phyloP scores from a whole-genome alignment of 2,113 vertebrate species.

The Parus major region DNA sequence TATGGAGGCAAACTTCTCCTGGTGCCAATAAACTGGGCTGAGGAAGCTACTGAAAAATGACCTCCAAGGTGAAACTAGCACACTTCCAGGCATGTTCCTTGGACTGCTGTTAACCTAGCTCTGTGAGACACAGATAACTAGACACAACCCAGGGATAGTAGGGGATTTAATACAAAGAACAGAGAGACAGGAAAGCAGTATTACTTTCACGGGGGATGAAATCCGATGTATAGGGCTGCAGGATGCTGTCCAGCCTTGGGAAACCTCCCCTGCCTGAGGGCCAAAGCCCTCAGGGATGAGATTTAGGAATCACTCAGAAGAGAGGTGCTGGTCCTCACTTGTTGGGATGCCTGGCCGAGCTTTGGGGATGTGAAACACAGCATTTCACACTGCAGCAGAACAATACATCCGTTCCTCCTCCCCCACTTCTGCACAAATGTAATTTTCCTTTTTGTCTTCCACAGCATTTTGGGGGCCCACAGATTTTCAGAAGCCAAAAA shows the following conservation, averaged over 20 bases:
- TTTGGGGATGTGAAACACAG: not conserved
- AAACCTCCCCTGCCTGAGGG: not conserved
- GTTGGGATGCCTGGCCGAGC: not conserved
- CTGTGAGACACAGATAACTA: not conserved
- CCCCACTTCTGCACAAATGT: not conserved
- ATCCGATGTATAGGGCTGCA: accelerated
- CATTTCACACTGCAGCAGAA: not conserved
- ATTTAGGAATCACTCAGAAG: not conserved
- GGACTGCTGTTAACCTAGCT: not conserved
- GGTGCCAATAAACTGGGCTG: not conserved
- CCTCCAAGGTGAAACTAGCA: not conserved
- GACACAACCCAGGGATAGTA: not conserved
- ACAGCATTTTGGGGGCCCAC: not conserved
- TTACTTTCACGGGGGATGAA: not conserved
- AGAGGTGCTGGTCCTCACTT: not conserved
- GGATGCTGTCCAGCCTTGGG: accelerated
- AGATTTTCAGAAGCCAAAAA: conserved; percentile 22
- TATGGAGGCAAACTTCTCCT: conserved; percentile 27
- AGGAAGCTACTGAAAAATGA: not conserved
- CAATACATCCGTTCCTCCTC: not conserved
- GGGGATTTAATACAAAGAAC: not conserved
- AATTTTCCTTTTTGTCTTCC: conserved; percentile 47
- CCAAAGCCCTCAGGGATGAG: accelerated
- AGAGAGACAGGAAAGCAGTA: not conserved
- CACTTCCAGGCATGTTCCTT: not conserved